Evolutionary conservation across 2,113 vertebrate genomes (phyloP), one percentile per base, ranked within the genome.

Genomic region (Quiscalus mexicanus): DNA sequence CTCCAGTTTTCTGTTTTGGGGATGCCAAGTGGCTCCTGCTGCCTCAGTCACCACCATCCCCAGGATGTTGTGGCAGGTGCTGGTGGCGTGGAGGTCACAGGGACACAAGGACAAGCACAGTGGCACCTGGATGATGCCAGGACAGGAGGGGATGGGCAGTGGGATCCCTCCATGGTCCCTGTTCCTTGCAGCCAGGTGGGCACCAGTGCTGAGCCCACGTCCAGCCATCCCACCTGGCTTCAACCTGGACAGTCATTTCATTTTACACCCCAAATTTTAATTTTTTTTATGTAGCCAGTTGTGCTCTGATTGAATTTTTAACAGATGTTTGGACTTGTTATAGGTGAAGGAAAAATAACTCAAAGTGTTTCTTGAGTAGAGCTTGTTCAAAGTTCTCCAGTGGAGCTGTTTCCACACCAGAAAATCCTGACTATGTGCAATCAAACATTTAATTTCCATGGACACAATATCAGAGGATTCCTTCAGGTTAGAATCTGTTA

Each of bases 371-470:
- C 79, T 92, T 85, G 75, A 79, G 91, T 67, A 74, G 88, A 75
- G 37, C 37, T 39, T 28, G 22, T 67, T 94, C 89, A 24, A 35
- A 84, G 69, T 81, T 87, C 87, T 78, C 31, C 22, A 5, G 67
- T 27, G 75, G 86, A 90, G 67, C 79, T 13, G 67, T 49, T 95
- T 39, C 95, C 68, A 81, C 93, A 81, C 31, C 64, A 89, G 95
- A 84, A 94, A 92, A 89, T 59, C 53, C 95, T 68, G 88, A 63
- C 71, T 73, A 25, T 75, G 90, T 74, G 88, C 95, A 90, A 77
- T 85, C 90, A 68, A 90, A 93, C 79, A 23, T 85, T 92, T 96
- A 44, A 96, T 93, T 93, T 87, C 90, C 78, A 95, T 4, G 9
- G 47, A 64, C 0, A 31, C 74, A 60, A 76, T 58, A 59, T 35